Percentiles rank a stretch among this genome's conserved stretches.
Conservation (phyloP, 2,113 vertebrate species). For the Cathartes aura region DNA sequence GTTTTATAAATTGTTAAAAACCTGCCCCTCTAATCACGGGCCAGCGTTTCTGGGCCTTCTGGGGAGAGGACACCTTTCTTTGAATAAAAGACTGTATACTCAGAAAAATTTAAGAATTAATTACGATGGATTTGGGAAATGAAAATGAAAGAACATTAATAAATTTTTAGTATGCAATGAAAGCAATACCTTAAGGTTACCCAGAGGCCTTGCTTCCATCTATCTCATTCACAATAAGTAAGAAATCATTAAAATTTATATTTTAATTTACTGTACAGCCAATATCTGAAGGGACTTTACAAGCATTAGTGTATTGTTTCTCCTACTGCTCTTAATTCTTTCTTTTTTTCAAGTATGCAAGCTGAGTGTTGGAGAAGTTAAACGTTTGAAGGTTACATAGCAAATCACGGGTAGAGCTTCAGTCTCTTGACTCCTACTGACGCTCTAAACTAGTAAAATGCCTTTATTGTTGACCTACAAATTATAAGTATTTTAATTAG, state of each 20-base stretch:
- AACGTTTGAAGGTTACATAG: not conserved
- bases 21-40: not conserved
- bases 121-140: slow-evolving; percentile 20
- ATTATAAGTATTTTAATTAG: not conserved
- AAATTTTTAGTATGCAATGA: slow-evolving; percentile 12
- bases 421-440: not conserved
- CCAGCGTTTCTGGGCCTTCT: not conserved
- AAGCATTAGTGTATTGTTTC: slow-evolving; percentile 19
- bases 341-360: not conserved
- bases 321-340: slow-evolving; percentile 35
- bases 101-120: slow-evolving; percentile 1
- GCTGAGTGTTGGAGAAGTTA: not conserved
- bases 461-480: not conserved
- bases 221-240: slow-evolving; percentile 19
- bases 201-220: slow-evolving; percentile 45
- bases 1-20: not conserved
- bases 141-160: not conserved
- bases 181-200: slow-evolving; percentile 27
- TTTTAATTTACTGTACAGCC: slow-evolving; percentile 32
- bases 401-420: not conserved
- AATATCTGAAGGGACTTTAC: slow-evolving; percentile 36
- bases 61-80: not conserved
- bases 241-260: slow-evolving; percentile 50
- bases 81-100: not conserved
- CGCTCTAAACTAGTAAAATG: not conserved